Evolutionary conservation across 2,888 invertebrate genomes (phyloP), one percentile per base, ranked within the genome.

Genomic region (Dryobotodes eremita): DNA sequence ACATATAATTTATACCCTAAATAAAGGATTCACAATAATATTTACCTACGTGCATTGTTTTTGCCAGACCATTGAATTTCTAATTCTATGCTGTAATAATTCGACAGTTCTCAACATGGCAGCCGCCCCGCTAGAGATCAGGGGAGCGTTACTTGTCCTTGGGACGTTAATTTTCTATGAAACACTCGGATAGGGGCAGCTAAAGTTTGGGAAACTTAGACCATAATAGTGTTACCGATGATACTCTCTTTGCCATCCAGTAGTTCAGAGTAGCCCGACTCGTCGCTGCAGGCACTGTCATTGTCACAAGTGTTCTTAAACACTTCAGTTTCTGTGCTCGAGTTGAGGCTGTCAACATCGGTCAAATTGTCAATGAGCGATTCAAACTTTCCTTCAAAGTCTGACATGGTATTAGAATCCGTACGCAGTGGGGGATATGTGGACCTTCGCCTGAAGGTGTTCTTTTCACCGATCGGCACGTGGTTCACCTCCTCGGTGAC

Each of bases 231-330:
- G 84, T 94, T 97, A 23, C 96, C 97, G 36, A 97, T 96, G 73
- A 96, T 93, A 85, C 97, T 96, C 36, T 97, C 96, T 89, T 96
- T 96, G 48, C 94, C 95, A 65, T 98, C 98, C 84, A 98, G 95
- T 79, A 97, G 97, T 93, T 99, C 99, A 50, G 98, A 99, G 94
- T 99, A 99, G 7, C 99, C 99, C 77, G 98, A 99, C 94, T 99
- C 99, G 91, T 99, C 99, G 93, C 98, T 98, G 92, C 98, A 98
- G 84, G 98, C 99, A 91, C 98, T 98, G 91, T 98, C 98, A 86
- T 97, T 98, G 90, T 98, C 98, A 72, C 97, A 98, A 0, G 90
- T 90, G 69, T 90, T 95, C 79, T 97, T 96, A 71, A 97, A 97
- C 4, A 96, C 97, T 87, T 97, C 97, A 13, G 96, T 94, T 86